Evolutionary conservation across 2,797 vertebrate species (phyloP).

Genomic region (Pipistrellus pipistrellus): DNA sequence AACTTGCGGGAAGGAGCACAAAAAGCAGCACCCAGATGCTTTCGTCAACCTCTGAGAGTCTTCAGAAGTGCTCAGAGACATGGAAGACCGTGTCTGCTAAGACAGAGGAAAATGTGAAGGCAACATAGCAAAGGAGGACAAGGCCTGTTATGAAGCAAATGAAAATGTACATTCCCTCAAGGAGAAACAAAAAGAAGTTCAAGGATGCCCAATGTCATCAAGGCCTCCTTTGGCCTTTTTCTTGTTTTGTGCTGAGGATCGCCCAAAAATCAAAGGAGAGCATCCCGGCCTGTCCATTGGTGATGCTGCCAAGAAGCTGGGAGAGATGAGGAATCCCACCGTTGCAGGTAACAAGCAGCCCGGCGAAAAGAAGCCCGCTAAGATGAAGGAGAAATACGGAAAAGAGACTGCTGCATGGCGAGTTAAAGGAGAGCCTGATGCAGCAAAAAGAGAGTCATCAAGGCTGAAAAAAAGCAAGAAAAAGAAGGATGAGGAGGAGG

Average conservation of each 20-base stretch:
- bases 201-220: not conserved
- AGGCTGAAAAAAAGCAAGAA: not conserved
- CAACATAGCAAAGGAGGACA: not conserved
- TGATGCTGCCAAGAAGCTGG: not conserved
- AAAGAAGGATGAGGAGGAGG: not conserved
- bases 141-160: not conserved
- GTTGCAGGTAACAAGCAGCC: not conserved
- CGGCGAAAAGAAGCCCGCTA: not conserved
- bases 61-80: not conserved
- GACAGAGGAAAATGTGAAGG: not conserved
- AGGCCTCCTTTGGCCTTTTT: not conserved
- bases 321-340: not conserved
- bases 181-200: not conserved
- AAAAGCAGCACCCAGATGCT: not conserved
- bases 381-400: not conserved
- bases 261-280: not conserved
- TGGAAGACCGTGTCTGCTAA: not conserved
- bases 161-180: not conserved
- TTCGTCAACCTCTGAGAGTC: not conserved
- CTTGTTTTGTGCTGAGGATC: slow-evolving; percentile 25
- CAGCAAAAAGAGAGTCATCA: not conserved
- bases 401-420: not conserved
- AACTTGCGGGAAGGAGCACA: not conserved
- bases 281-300: not conserved
- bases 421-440: slow-evolving; percentile 44